These are phyloP conservation scores for Characodon lateralis DNA, from an alignment of 2,797 vertebrate genomes.

Conservation along the genomic window DNA sequence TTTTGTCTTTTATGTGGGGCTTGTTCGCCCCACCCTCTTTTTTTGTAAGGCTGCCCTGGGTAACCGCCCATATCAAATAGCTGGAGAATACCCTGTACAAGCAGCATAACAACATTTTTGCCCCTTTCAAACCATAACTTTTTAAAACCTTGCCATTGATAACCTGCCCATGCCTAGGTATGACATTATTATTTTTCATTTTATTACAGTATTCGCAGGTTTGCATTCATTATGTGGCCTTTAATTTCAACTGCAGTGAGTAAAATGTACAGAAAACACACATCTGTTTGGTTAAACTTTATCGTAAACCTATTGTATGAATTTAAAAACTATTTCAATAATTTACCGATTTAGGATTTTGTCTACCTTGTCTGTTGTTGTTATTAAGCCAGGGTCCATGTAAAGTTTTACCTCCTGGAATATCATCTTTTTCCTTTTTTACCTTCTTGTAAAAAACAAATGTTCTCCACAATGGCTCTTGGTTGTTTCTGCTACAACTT, in stretches of 20 bases:
- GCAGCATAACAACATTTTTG: not conserved
- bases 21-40: not conserved
- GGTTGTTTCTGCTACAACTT: constrained; percentile 76
- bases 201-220: not conserved
- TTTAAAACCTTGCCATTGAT: not conserved
- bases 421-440: not conserved
- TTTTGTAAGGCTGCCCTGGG: not conserved
- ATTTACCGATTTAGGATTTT: not conserved
- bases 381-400: not conserved
- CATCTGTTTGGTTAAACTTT: not conserved
- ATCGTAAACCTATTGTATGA: not conserved
- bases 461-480: constrained; percentile 41
- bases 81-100: not conserved
- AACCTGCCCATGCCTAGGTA: not conserved
- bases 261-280: constrained; percentile 3
- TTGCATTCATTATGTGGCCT: constrained; percentile 29
- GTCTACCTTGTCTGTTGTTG: not conserved
- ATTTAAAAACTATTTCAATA: not conserved
- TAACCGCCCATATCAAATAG: not conserved
- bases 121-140: not conserved
- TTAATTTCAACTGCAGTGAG: constrained; percentile 20
- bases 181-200: not conserved
- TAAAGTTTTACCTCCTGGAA: constrained; percentile 16
- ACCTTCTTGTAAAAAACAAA: constrained; percentile 44
- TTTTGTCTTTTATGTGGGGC: not conserved